Base-by-base conservation (phyloP, 1,140 invertebrate genomes). In the Drosophila subpulchrella region DNA sequence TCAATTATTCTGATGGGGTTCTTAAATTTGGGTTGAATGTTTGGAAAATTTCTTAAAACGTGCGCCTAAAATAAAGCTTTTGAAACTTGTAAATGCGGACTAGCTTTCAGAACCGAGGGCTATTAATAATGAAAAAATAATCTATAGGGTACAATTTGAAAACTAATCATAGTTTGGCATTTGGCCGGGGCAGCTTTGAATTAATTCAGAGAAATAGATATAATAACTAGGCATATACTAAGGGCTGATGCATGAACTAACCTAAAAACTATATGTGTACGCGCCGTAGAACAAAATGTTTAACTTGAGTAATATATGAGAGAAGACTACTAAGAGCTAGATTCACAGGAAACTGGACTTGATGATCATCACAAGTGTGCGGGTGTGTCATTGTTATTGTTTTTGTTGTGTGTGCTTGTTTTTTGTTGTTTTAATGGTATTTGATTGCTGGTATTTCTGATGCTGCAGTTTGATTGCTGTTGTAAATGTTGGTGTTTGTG, bases 291-390 rank as follows among this genome's bases (percentile, higher is more conserved):
- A 81, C 58, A 78, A 63, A 81, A 75, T 63, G 61, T 85, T 71
- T 34, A 81, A 75, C 61, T 66, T 73, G 78, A 82, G 82, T 86
- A 62, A 68, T 78, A 57, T 68, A 85, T 80, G 70, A 85, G 81
- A 85, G 75, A 75, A 85, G 82, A 81, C 67, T 67, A 73, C 79
- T 88, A 88, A 88, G 76, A 89, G 73, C 84, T 88, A 88, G 80
- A 88, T 88, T 88, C 84, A 88, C 84, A 88, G 84, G 84, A 88
- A 88, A 89, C 76, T 78, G 84, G 84, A 88, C 84, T 86, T 89
- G 84, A 88, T 88, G 84, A 84, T 88, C 84, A 88, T 89, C 84
- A 88, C 80, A 89, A 84, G 73, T 85, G 82, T 84, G 66, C 65
- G 57, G 60, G 44, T 55, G 62, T 66, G 57, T 68, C 36, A 36